These are phyloP conservation scores for Tholera decimalis DNA, from an alignment of 2,888 invertebrate genomes.

Conservation along the genomic window DNA sequence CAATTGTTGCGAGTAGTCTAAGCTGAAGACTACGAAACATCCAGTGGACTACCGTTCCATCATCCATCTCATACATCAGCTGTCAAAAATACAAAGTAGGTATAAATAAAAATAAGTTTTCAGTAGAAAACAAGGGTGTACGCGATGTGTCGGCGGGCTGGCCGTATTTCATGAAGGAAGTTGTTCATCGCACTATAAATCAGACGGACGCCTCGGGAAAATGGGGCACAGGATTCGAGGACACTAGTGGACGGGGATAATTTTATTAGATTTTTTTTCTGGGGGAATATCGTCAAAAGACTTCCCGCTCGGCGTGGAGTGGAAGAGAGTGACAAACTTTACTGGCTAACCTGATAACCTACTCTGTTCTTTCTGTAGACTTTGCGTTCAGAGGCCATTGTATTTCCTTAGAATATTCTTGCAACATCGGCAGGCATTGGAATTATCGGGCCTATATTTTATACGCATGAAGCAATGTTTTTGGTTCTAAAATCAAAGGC, in stretches of 20 bases:
- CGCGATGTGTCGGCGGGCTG: conserved; percentile 60
- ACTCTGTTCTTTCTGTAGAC: no score
- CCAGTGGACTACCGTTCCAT: not conserved
- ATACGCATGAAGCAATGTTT: not conserved
- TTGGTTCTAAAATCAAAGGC: no score
- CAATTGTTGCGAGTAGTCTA: no score
- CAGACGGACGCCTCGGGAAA: conserved; percentile 73
- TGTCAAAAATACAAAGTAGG: conserved; percentile 40
- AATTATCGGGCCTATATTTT: no score
- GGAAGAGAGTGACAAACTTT: no score
- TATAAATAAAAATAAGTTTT: conserved; percentile 62
- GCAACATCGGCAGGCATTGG: no score
- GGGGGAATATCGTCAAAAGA: no score
- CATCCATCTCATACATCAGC: not conserved
- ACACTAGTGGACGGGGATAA: conserved; percentile 17
- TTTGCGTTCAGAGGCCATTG: no score
- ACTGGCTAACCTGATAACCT: no score
- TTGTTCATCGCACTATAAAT: conserved; percentile 86
- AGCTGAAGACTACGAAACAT: not conserved
- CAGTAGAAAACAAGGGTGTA: conserved; percentile 62
- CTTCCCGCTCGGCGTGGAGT: no score
- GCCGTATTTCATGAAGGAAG: conserved; percentile 86
- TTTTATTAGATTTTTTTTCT: no score
- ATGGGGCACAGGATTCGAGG: conserved; percentile 60
- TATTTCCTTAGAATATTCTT: no score